Evolutionary conservation across 1,140 invertebrate genomes (phyloP).

Genomic region (Lepidurus apus): DNA sequence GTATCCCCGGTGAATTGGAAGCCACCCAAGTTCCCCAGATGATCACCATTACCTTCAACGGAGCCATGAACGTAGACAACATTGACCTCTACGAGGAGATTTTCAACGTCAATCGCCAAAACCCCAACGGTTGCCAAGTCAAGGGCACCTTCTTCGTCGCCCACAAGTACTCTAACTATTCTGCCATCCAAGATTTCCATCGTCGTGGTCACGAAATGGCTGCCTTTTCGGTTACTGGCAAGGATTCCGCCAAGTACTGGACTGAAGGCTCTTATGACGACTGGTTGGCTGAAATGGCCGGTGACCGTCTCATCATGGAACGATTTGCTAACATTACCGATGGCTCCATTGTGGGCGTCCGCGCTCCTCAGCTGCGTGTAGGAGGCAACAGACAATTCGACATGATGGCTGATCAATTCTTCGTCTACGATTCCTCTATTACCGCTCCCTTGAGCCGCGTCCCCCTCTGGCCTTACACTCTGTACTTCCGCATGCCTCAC

Average conservation of each 20-base stretch:
- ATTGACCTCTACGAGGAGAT: conserved; percentile 85
- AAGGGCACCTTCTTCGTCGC: conserved; percentile 89
- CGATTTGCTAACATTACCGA: conserved; percentile 67
- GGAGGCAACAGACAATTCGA: conserved; percentile 92
- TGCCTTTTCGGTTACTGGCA: conserved; percentile 88
- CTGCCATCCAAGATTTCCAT: conserved; percentile 83
- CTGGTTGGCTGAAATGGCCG: conserved; percentile 93
- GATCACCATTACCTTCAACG: conserved; percentile 91
- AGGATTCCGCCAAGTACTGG: conserved; percentile 86
- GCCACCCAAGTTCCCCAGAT: conserved; percentile 83
- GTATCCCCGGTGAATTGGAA: conserved; percentile 76
- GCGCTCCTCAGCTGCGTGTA: conserved; percentile 82
- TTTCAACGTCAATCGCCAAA: conserved; percentile 76
- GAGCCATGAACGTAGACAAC: conserved; percentile 89
- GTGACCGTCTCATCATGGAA: conserved; percentile 54
- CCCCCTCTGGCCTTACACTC: conserved; percentile 91
- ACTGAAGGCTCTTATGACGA: conserved; percentile 78
- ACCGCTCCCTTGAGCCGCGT: conserved; percentile 80
- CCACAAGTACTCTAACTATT: conserved; percentile 94
- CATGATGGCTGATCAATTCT: conserved; percentile 93
- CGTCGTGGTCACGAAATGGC: conserved; percentile 87
- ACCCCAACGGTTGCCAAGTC: conserved; percentile 91
- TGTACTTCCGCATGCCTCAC: conserved; percentile 87
- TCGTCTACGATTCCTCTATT: conserved; percentile 89
- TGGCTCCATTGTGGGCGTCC: conserved; percentile 77